Evolutionary conservation across 2,113 vertebrate genomes (phyloP).

Genomic region (Pterocles burchelli): DNA sequence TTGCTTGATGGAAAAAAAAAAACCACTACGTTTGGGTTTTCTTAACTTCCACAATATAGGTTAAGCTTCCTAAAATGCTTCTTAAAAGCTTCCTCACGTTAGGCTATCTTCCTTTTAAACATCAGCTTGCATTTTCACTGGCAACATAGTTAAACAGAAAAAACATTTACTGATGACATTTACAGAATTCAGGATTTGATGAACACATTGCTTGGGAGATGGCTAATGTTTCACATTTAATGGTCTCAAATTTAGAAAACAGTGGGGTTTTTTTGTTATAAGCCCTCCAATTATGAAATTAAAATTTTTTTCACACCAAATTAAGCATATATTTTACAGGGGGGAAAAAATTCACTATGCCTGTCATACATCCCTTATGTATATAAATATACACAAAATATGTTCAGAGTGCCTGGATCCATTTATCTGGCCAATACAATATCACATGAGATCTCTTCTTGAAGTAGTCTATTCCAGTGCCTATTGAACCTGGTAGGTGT

Average conservation of each 20-base stretch:
- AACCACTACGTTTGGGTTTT: background rate
- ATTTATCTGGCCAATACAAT: background rate
- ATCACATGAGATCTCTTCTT: background rate
- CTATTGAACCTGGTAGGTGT: background rate
- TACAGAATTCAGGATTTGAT: background rate
- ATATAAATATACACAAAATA: background rate
- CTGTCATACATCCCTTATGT: background rate
- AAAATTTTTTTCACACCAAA: background rate
- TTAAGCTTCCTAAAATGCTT: background rate
- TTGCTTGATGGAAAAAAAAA: background rate
- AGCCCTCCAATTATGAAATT: background rate
- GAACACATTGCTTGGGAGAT: background rate
- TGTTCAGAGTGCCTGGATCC: background rate
- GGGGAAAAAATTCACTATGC: background rate
- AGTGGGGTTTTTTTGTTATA: background rate
- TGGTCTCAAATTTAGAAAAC: background rate
- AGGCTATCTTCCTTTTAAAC: background rate
- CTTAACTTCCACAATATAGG: background rate
- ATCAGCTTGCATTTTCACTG: background rate
- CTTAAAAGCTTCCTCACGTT: background rate
- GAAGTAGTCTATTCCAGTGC: background rate
- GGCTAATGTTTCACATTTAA: background rate
- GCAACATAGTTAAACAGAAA: background rate
- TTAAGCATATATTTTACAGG: background rate
- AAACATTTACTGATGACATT: background rate